A percentile compares a stretch with the other conserved stretches of the same genome.
Evolutionary conservation across 2,888 invertebrate species (phyloP).

Genomic region (Pedicia rivosa): DNA sequence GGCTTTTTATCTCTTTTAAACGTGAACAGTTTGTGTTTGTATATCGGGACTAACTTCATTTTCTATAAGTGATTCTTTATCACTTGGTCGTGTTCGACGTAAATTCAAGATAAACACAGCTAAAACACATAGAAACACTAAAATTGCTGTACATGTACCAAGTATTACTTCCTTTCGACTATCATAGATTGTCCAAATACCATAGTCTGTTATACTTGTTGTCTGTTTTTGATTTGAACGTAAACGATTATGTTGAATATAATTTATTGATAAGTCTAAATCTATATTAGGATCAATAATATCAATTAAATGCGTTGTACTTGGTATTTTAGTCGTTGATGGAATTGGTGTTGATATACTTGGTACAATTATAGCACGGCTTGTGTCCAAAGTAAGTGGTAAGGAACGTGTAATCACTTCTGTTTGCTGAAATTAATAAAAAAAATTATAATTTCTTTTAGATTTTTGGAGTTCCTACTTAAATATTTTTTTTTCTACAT

Average conservation of each 20-base stretch:
- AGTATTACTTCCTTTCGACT: neutral
- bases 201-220: neutral
- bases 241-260: neutral
- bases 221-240: neutral
- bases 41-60: neutral
- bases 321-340: neutral
- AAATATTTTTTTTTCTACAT: no score
- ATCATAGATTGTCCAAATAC: neutral
- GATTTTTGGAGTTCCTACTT: no score
- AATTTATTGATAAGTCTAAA: neutral
- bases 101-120: neutral
- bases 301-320: neutral
- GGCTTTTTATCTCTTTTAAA: no score
- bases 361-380: constrained; percentile 14
- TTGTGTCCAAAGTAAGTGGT: constrained; percentile 26
- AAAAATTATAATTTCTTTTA: constrained; percentile 5
- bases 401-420: constrained; percentile 25
- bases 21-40: neutral
- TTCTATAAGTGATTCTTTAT: neutral
- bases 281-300: neutral
- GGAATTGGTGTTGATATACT: neutral
- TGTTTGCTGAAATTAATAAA: constrained; percentile 18
- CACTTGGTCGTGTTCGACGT: neutral
- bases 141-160: neutral
- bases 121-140: neutral